A percentile compares a stretch with the other conserved stretches of the same genome.
phyloP scores from a whole-genome alignment of 2,113 vertebrate species.

The Panthera tigris region DNA sequence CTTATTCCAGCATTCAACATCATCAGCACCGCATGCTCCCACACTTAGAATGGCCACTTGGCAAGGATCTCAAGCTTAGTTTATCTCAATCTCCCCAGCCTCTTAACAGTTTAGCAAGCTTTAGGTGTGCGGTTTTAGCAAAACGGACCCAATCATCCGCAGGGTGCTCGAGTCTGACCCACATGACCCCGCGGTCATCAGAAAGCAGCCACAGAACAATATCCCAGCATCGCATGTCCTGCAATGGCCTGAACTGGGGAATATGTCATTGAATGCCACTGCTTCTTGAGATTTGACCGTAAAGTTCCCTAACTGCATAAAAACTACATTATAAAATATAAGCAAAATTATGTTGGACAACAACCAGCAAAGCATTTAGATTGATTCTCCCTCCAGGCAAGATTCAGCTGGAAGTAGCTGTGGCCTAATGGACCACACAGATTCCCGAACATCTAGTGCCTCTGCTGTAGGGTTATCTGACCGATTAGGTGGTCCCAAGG shows the following conservation, averaged over 20 bases:
- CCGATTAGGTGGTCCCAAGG: neutral
- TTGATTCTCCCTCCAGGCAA: neutral
- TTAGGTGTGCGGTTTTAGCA: neutral
- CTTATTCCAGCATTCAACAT: neutral
- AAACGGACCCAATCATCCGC: neutral
- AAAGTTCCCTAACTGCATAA: neutral
- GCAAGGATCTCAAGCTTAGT: neutral
- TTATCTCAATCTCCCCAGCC: neutral
- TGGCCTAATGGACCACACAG: neutral
- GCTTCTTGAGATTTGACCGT: neutral
- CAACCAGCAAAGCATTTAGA: slow-evolving; percentile 25
- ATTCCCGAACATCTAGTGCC: neutral
- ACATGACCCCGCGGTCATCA: neutral
- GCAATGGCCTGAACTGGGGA: neutral
- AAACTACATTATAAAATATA: neutral
- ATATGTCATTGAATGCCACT: neutral
- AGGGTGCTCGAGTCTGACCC: neutral
- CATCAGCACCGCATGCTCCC: neutral
- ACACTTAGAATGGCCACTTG: neutral
- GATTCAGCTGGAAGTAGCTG: neutral
- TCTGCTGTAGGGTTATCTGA: neutral
- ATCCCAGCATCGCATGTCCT: accelerated
- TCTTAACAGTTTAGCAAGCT: neutral
- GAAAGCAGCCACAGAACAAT: neutral
- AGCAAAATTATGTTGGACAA: neutral